Conservation (phyloP, 2,888 invertebrate genomes). For the Caenorhabditis sp. region DNA sequence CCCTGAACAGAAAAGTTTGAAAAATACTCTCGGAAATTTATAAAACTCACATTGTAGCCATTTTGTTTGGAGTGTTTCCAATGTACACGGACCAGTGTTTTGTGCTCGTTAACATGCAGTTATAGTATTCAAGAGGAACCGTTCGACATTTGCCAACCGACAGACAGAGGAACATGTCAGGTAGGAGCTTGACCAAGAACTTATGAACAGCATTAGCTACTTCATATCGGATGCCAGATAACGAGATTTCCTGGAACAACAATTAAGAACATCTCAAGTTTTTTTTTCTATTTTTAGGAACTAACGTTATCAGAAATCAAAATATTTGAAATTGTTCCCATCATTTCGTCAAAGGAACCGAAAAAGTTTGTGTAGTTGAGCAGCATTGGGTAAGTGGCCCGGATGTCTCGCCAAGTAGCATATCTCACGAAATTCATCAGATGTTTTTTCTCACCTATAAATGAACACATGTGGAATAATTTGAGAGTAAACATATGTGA, state of each 20-base stretch:
- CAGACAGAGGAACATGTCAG: slow-evolving; percentile 49
- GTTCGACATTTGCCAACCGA: slow-evolving; percentile 58
- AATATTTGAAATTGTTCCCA: slow-evolving; percentile 26
- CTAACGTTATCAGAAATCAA: slow-evolving; percentile 36
- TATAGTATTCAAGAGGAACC: slow-evolving; percentile 40
- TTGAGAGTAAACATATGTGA: not conserved
- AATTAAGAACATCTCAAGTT: too few relatives aligned
- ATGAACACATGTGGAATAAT: not conserved
- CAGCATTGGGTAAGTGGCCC: slow-evolving; percentile 28
- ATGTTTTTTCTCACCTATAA: slow-evolving; percentile 56
- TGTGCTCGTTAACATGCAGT: slow-evolving; percentile 36
- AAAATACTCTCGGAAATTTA: too few relatives aligned
- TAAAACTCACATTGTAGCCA: slow-evolving; percentile 44
- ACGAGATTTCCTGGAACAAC: slow-evolving; percentile 30
- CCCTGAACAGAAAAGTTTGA: slow-evolving; percentile 18
- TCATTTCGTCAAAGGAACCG: slow-evolving; percentile 13
- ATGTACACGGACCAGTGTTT: slow-evolving; percentile 48
- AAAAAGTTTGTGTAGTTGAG: slow-evolving; percentile 37
- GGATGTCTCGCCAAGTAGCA: slow-evolving; percentile 32
- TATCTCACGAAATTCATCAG: slow-evolving; percentile 35
- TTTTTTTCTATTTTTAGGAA: too few relatives aligned
- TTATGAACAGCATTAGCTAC: slow-evolving; percentile 28
- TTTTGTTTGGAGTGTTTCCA: slow-evolving; percentile 47
- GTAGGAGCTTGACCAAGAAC: slow-evolving; percentile 29
- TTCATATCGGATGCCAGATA: slow-evolving; percentile 46